Conservation (phyloP, 2,113 vertebrate genomes). For the Oreochromis aureus region DNA sequence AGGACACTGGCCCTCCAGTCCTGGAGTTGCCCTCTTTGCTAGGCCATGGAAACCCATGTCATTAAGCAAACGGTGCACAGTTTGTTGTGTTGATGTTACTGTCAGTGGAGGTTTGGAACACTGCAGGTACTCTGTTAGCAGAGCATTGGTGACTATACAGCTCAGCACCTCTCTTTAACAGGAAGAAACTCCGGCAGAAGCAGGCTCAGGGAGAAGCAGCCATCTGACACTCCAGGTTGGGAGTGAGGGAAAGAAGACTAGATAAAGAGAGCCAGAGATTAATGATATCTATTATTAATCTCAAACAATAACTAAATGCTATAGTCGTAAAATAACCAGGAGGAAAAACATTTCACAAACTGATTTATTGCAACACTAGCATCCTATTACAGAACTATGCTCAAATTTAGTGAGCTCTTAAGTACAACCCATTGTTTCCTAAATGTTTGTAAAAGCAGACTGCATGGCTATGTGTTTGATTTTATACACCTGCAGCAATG, state of each 20-base stretch:
- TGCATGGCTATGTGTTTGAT: not conserved
- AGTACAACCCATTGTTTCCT: not conserved
- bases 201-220: not conserved
- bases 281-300: not conserved
- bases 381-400: not conserved
- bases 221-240: not conserved
- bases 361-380: not conserved
- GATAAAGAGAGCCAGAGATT: not conserved
- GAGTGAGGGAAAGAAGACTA: not conserved
- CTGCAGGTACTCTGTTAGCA: not conserved
- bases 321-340: not conserved
- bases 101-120: not conserved
- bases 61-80: not conserved
- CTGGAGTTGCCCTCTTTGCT: not conserved
- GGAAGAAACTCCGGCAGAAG: not conserved
- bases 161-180: not conserved
- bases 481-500: not conserved
- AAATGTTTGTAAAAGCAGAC: not conserved
- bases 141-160: not conserved
- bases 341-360: not conserved
- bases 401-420: not conserved
- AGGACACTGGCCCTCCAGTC: not conserved
- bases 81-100: not conserved
- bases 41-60: not conserved
- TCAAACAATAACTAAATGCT: not conserved